These are phyloP conservation scores for Heteropelma amictum DNA, from an alignment of 2,888 invertebrate species.

Conservation along the genomic window DNA sequence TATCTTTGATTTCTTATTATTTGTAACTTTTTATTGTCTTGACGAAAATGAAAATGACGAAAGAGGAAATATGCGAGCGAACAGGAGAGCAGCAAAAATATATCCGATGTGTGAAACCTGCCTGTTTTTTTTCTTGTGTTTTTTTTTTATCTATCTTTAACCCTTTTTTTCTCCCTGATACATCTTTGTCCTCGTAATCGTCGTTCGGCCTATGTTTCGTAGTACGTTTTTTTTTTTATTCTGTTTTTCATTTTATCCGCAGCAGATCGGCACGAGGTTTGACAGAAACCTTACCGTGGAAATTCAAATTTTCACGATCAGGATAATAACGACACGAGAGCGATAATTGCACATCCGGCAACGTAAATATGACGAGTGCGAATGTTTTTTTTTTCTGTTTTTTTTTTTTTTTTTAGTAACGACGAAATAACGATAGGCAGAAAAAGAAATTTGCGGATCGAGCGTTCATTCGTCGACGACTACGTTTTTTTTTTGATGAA, in stretches of 20 bases:
- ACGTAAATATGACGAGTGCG: too few species aligned
- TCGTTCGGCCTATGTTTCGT: constrained; percentile 21
- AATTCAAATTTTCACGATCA: neutral
- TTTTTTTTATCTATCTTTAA: constrained; percentile 59
- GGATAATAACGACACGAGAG: too few species aligned
- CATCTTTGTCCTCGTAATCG: constrained; percentile 11
- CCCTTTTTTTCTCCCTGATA: constrained; percentile 26
- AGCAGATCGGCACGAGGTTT: neutral
- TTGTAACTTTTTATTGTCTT: constrained; percentile 47
- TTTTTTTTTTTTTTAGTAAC: too few species aligned
- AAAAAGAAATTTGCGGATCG: too few species aligned
- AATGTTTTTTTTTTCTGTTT: too few species aligned
- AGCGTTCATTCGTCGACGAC: too few species aligned
- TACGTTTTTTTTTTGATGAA: too few species aligned
- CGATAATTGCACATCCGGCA: too few species aligned
- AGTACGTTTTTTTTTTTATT: constrained; percentile 3
- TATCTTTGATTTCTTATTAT: neutral
- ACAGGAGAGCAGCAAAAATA: constrained; percentile 59
- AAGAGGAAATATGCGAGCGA: constrained; percentile 50
- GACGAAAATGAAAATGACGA: constrained; percentile 41
- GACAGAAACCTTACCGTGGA: neutral
- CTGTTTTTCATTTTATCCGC: constrained; percentile 35
- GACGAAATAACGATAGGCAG: too few species aligned
- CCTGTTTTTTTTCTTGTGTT: constrained; percentile 69
- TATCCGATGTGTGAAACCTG: constrained; percentile 68